These are phyloP conservation scores for Julus scanicus DNA, from an alignment of 2,888 invertebrate species.

Conservation along the genomic window DNA sequence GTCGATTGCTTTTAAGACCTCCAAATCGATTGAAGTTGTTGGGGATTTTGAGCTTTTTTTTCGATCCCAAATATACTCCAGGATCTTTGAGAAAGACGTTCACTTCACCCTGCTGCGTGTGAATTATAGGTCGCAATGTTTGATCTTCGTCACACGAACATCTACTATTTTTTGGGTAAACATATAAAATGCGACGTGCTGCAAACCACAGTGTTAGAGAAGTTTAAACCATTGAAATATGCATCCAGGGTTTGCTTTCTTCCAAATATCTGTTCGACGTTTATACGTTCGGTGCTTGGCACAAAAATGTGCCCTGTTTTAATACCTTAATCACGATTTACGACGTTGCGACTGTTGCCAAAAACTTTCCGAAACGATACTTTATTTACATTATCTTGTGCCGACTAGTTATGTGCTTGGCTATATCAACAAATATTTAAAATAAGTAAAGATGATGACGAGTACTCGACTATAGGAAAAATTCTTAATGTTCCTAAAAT, in stretches of 20 bases:
- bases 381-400: not conserved
- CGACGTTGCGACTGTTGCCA: not conserved
- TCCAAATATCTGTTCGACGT: not conserved
- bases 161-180: constrained; percentile 17
- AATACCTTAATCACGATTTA: not conserved
- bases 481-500: too few species aligned
- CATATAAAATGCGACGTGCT: not conserved
- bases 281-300: not conserved
- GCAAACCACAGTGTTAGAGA: not conserved
- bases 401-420: not conserved
- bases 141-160: constrained; percentile 11
- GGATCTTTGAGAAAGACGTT: not conserved
- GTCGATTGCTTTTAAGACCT: constrained; percentile 40
- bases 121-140: constrained; percentile 22
- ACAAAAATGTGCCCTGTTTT: not conserved
- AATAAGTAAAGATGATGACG: not conserved
- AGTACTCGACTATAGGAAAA: not conserved
- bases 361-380: not conserved
- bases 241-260: not conserved
- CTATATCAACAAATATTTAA: not conserved
- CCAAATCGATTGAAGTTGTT: constrained; percentile 24
- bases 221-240: not conserved
- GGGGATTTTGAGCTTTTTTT: not conserved
- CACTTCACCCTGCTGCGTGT: not conserved
- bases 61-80: not conserved